A percentile compares a stretch with the other conserved stretches of the same genome.
phyloP scores from a whole-genome alignment of 2,113 vertebrate genomes.

The Marcusenius ussheri region DNA sequence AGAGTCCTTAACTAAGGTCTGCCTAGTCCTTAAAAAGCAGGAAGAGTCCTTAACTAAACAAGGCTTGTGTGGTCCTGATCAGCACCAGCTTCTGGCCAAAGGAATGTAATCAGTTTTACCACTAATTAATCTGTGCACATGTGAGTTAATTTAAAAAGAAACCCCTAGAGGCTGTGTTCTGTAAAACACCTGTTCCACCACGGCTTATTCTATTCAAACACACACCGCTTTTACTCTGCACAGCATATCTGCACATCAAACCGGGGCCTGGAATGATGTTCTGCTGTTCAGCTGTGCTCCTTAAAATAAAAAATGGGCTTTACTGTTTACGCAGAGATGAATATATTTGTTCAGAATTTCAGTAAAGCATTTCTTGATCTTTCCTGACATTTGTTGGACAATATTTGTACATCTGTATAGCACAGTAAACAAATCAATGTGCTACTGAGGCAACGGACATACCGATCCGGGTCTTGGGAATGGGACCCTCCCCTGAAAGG shows the following conservation, averaged over 20 bases:
- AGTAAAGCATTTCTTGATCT: neutral
- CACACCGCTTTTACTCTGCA: neutral
- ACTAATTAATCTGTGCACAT: neutral
- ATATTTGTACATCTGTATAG: neutral
- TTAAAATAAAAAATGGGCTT: neutral
- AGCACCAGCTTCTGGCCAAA: neutral
- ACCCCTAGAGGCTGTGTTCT: neutral
- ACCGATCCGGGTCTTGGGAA: slow-evolving; percentile 95
- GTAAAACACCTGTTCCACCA: neutral
- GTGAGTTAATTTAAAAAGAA: neutral
- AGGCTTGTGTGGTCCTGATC: neutral
- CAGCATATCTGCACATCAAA: neutral
- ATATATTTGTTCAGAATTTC: neutral
- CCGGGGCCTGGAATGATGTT: neutral
- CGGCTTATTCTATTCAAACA: neutral
- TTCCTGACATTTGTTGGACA: neutral
- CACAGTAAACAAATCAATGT: neutral
- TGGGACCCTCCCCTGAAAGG: slow-evolving; percentile 86
- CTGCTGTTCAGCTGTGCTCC: neutral
- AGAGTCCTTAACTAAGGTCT: neutral
- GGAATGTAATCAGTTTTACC: neutral
- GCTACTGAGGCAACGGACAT: slow-evolving; percentile 48
- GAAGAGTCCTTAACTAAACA: neutral
- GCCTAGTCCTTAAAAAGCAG: neutral
- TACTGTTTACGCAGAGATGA: neutral